A percentile compares a stretch with the other conserved stretches of the same genome.
Evolutionary conservation across 53 echinoderm and acorn worm species (phyloP).

Genomic region (Henricia sp.): DNA sequence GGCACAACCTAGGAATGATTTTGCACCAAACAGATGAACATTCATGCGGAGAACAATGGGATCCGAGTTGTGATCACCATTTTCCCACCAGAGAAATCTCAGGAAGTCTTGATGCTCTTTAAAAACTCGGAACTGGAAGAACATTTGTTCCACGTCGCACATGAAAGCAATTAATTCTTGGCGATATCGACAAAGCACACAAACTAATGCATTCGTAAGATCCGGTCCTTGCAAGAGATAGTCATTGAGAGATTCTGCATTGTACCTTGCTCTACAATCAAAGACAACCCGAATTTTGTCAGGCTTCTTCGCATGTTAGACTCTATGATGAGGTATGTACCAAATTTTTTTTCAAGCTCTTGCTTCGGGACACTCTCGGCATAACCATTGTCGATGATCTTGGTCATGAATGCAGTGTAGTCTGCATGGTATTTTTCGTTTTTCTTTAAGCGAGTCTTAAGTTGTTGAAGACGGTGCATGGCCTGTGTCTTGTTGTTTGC

Average conservation of each 20-base stretch:
- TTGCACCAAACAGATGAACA: conserved; percentile 19
- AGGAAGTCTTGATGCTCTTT: not conserved
- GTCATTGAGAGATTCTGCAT: conserved; percentile 58
- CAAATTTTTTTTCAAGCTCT: conserved; percentile 5
- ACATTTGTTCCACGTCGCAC: conserved; percentile 63
- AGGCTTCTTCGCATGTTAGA: conserved; percentile 62
- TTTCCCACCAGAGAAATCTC: conserved; percentile 49
- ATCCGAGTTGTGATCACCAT: conserved; percentile 18
- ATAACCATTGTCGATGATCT: conserved; percentile 40
- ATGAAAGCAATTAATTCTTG: conserved; percentile 52
- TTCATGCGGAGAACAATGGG: conserved; percentile 38
- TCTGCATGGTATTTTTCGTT: conserved; percentile 33
- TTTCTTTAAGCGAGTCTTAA: conserved; percentile 44
- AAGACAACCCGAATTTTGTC: conserved; percentile 44
- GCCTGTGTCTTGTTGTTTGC: conserved; percentile 39
- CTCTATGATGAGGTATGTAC: conserved; percentile 78
- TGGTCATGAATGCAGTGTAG: conserved; percentile 53
- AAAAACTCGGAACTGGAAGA: conserved; percentile 62
- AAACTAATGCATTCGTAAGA: conserved; percentile 60
- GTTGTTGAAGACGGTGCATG: conserved; percentile 24
- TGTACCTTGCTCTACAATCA: conserved; percentile 64
- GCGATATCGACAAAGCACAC: conserved; percentile 68
- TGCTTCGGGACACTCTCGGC: conserved; percentile 63
- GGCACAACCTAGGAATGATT: not conserved
- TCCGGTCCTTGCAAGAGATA: conserved; percentile 75